A percentile compares a stretch with the other conserved stretches of the same genome.
Evolutionary conservation across 1,140 invertebrate genomes (phyloP).

Genomic region (Oryzaephilus surinamensis): DNA sequence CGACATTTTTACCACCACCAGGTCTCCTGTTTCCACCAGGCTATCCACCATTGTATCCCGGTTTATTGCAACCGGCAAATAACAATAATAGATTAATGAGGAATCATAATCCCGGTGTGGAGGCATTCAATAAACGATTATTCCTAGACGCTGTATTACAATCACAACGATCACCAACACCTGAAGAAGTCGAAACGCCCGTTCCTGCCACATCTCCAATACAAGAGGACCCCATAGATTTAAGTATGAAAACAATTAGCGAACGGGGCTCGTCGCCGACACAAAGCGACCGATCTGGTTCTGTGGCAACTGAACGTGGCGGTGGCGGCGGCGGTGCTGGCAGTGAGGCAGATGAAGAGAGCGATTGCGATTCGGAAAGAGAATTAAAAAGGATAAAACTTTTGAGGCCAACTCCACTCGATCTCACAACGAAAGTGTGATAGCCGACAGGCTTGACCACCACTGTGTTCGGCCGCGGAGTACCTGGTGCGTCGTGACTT

Average conservation of each 20-base stretch:
- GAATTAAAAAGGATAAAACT: conserved; percentile 44
- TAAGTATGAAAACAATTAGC: conserved; percentile 55
- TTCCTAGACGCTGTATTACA: conserved; percentile 62
- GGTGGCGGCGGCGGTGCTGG: conserved; percentile 44
- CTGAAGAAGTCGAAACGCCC: conserved; percentile 36
- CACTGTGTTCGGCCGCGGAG: conserved; percentile 11
- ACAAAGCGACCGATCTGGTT: conserved; percentile 40
- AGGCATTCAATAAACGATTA: conserved; percentile 53
- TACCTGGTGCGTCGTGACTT: conserved; percentile 5
- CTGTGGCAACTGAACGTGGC: conserved; percentile 39
- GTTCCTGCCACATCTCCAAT: conserved; percentile 30
- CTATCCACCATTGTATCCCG: conserved; percentile 50
- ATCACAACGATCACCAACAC: conserved; percentile 45
- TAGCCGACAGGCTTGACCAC: conserved; percentile 7
- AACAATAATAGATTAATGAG: conserved; percentile 48
- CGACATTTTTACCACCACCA: conserved; percentile 54
- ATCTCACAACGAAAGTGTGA: conserved; percentile 51
- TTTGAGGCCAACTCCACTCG: conserved; percentile 48
- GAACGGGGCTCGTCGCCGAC: conserved; percentile 39
- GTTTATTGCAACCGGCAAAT: conserved; percentile 43
- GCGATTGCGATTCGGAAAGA: conserved; percentile 41
- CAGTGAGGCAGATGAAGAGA: conserved; percentile 43
- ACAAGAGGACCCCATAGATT: conserved; percentile 65
- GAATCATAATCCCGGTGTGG: conserved; percentile 38
- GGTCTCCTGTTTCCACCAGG: conserved; percentile 52